Percentiles rank a stretch among this genome's conserved stretches.
Evolutionary conservation across 2,888 invertebrate genomes (phyloP).

Genomic region (Scaeva pyrastri): DNA sequence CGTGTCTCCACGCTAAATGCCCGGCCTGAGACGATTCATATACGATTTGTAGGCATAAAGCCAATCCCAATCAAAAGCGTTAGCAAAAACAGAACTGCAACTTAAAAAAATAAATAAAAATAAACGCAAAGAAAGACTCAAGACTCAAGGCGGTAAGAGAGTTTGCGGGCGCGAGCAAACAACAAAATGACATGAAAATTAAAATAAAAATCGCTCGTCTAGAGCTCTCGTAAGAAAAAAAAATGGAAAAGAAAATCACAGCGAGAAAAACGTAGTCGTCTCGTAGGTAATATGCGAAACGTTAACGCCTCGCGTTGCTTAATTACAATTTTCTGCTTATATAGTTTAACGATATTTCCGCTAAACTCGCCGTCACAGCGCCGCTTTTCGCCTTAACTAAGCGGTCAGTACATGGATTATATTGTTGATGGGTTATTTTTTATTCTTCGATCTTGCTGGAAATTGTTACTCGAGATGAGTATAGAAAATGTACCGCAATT

Average conservation of each 20-base stretch:
- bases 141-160: background rate
- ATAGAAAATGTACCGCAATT: slow-evolving; percentile 29
- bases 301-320: slow-evolving; percentile 74
- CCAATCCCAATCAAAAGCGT: slow-evolving; percentile 70
- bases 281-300: slow-evolving; percentile 76
- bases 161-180: slow-evolving; percentile 44
- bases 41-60: slow-evolving; percentile 7
- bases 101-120: slow-evolving; percentile 8
- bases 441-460: background rate
- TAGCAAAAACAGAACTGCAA: slow-evolving; percentile 27
- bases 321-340: slow-evolving; percentile 57
- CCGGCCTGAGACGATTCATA: slow-evolving; percentile 58
- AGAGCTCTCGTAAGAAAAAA: slow-evolving; percentile 59
- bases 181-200: slow-evolving; percentile 62
- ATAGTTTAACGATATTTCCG: slow-evolving; percentile 35
- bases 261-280: slow-evolving; percentile 71
- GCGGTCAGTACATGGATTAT: slow-evolving; percentile 21
- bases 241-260: slow-evolving; percentile 38
- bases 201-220: slow-evolving; percentile 63
- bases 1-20: slow-evolving; percentile 68
- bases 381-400: background rate
- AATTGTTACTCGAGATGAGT: slow-evolving; percentile 32
- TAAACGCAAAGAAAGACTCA: slow-evolving; percentile 1
- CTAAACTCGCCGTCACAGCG: background rate
- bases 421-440: slow-evolving; percentile 4